Evolutionary conservation across 2,113 vertebrate genomes (phyloP).

Genomic region (Lanius collurio): DNA sequence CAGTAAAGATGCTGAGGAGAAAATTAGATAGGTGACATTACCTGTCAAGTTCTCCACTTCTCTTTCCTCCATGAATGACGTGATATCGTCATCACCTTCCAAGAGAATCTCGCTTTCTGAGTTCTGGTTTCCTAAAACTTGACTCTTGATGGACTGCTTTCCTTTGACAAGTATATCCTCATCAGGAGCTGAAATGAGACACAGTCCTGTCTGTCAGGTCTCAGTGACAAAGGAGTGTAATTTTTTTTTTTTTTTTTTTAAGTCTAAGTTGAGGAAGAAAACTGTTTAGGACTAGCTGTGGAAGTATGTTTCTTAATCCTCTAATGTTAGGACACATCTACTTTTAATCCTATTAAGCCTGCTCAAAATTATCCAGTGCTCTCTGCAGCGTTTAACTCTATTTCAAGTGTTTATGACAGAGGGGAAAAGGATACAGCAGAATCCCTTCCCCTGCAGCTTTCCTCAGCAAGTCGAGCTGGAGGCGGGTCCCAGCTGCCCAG

Average conservation of each 20-base stretch:
- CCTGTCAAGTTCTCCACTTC: constrained; percentile 94
- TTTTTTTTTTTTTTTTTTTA: neutral
- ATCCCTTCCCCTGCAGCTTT: neutral
- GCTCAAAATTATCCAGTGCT: neutral
- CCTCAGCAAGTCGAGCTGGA: rapidly evolving
- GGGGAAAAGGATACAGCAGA: neutral
- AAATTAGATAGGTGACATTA: constrained; percentile 71
- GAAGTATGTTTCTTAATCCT: neutral
- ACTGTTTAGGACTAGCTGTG: neutral
- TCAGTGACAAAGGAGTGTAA: neutral
- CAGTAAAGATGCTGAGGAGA: neutral
- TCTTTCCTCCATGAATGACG: constrained; percentile 95
- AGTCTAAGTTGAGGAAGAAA: neutral
- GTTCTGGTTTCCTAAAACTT: constrained; percentile 90
- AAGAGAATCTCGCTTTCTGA: constrained; percentile 87
- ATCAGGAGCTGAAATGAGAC: constrained; percentile 81
- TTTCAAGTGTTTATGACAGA: neutral
- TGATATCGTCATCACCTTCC: constrained; percentile 92
- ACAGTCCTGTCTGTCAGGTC: constrained; percentile 43
- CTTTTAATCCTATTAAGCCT: constrained; percentile 34
- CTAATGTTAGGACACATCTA: constrained; percentile 7
- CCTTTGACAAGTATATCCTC: constrained; percentile 92
- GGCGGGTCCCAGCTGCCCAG: neutral
- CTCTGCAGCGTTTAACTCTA: neutral
- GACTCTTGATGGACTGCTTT: constrained; percentile 92